Base-by-base conservation (phyloP, 23 tunicate species). In the Aplidium turbinatum region DNA sequence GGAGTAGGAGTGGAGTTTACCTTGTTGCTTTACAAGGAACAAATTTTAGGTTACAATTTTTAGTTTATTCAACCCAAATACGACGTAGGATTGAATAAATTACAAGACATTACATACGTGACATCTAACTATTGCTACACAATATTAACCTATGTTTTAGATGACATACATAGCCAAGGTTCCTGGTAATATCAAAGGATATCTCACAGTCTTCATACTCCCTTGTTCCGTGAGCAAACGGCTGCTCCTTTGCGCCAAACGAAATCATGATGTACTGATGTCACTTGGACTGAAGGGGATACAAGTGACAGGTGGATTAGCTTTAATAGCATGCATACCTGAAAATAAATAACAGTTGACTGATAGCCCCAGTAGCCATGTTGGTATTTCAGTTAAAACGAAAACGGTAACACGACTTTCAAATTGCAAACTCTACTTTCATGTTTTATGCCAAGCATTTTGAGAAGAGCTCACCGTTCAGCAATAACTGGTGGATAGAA, bases 261-360 rank as follows among this genome's bases (percentile, higher is more conserved):
- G 63, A 38, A 82, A 78, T 62, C 57, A 89, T 54, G 84, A 85
- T 0, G 47, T 78, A 0, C 65, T 89, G 70, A 82, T 89, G 89
- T 82, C 89, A 9, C 81, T 89, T 6, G 96, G 96, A 26, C 51
- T 89, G 61, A 82, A 89, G 46, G 96, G 96, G 38, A 65, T 89
- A 9, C 96, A 89, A 75, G 71, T 89, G 35, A 89, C 85, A 60
- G 96, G 96, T 78, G 1, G 64, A 6, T 64, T 55, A 55, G 7
- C 22, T 9, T 16, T 42, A n/a, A n/a, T n/a, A n/a, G n/a, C n/a
- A n/a, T n/a, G n/a, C n/a, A n/a, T n/a, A n/a, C n/a, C n/a, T n/a
- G n/a, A n/a, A n/a, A n/a, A n/a, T n/a, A n/a, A n/a, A n/a, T n/a
- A n/a, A n/a, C n/a, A n/a, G n/a, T n/a, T n/a, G n/a, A n/a, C n/a